A percentile compares a stretch with the other conserved stretches of the same genome.
Conservation (phyloP, 2,888 invertebrate species). For the Melanargia galathea region DNA sequence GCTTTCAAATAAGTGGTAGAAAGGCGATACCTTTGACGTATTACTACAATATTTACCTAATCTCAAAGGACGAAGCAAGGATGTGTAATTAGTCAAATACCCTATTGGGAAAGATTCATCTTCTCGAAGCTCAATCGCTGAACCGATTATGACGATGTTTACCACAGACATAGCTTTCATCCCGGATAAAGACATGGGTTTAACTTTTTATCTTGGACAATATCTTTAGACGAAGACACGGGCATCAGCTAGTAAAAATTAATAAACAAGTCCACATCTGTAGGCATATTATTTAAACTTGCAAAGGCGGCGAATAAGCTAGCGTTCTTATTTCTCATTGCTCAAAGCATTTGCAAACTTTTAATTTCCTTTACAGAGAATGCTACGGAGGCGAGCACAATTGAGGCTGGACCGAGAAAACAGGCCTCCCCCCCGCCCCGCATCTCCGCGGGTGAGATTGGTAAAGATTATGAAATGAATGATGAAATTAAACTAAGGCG, state of each 20-base stretch:
- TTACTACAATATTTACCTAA: too few relatives aligned
- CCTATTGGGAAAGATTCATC: too few relatives aligned
- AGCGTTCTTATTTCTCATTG: constrained; percentile 3
- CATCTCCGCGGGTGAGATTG: constrained; percentile 77
- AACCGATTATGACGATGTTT: too few relatives aligned
- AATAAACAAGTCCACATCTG: not conserved
- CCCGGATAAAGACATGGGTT: too few relatives aligned
- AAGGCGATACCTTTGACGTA: too few relatives aligned
- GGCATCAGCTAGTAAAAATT: not conserved
- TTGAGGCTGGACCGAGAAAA: constrained; percentile 40
- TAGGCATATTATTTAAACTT: not conserved
- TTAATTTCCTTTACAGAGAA: constrained; percentile 32
- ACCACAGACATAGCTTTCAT: too few relatives aligned
- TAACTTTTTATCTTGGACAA: too few relatives aligned
- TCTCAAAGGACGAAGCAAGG: too few relatives aligned
- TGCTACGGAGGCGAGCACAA: constrained; percentile 32
- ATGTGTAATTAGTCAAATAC: too few relatives aligned
- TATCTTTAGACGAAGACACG: too few relatives aligned
- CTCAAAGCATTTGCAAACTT: constrained; percentile 12
- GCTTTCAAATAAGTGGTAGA: too few relatives aligned
- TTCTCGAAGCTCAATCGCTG: too few relatives aligned
- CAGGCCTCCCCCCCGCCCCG: constrained; percentile 51
- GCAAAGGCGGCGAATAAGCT: constrained; percentile 7
- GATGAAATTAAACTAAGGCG: constrained; percentile 14
- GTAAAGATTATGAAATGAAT: constrained; percentile 53